Conservation (phyloP, 2,888 invertebrate species). For the Iphiclides podalirius region DNA sequence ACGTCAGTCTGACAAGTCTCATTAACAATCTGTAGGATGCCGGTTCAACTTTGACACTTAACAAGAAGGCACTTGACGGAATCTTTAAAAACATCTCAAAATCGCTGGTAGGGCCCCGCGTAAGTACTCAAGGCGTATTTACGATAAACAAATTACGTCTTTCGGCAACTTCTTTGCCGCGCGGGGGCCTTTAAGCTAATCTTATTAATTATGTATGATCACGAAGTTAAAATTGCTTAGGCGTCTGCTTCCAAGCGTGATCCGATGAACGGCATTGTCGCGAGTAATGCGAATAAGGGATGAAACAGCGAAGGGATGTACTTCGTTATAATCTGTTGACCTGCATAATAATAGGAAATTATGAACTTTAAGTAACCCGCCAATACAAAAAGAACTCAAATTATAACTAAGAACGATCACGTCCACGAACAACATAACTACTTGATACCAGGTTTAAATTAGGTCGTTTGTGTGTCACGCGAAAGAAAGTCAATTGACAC, state of each 20-base stretch:
- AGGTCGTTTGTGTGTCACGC: too few relatives aligned
- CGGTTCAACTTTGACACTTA: conserved; percentile 11
- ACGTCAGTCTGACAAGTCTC: too few relatives aligned
- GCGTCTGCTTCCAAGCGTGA: conserved; percentile 3
- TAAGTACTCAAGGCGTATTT: conserved; percentile 17
- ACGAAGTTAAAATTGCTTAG: conserved; percentile 20
- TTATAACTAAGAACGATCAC: too few relatives aligned
- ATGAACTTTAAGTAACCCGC: too few relatives aligned
- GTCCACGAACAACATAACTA: too few relatives aligned
- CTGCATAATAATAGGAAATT: too few relatives aligned
- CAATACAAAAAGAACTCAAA: too few relatives aligned
- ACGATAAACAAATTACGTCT: conserved; percentile 23
- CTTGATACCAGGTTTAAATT: too few relatives aligned
- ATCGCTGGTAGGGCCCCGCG: background rate
- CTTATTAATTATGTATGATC: conserved; percentile 23
- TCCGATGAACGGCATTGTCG: conserved; percentile 2
- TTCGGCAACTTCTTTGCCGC: conserved; percentile 17
- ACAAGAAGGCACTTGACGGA: conserved; percentile 9
- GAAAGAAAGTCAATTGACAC: too few relatives aligned
- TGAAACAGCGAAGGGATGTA: background rate
- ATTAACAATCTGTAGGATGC: background rate
- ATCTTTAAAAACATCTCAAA: conserved; percentile 19
- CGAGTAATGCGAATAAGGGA: conserved; percentile 2
- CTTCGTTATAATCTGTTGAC: too few relatives aligned
- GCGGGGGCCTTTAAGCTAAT: conserved; percentile 15